A percentile compares a stretch with the other conserved stretches of the same genome.
These are phyloP conservation scores for Drosophila macrospina DNA, from an alignment of 2,888 invertebrate species.

Conservation along the genomic window DNA sequence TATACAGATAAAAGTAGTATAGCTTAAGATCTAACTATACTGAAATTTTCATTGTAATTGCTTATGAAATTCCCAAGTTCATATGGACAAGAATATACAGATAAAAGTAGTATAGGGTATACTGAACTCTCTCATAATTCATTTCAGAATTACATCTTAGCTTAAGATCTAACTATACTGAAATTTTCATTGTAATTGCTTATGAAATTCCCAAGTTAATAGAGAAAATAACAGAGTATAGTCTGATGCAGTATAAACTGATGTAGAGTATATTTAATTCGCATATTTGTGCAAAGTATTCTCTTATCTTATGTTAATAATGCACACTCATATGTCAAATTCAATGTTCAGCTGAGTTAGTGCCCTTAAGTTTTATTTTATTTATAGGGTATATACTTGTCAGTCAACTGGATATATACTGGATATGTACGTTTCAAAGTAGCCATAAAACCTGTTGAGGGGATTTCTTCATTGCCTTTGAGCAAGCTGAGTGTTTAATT, in stretches of 20 bases:
- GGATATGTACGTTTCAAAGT: slow-evolving; percentile 13
- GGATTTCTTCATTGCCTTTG: slow-evolving; percentile 22
- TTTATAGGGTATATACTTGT: slow-evolving; percentile 4
- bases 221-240: background rate
- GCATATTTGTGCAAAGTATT: background rate
- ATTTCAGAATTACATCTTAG: too few species aligned
- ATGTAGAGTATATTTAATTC: background rate
- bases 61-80: too few species aligned
- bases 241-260: background rate
- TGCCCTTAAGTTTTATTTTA: background rate
- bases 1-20: too few species aligned
- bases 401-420: slow-evolving; percentile 1
- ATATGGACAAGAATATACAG: too few species aligned
- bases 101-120: too few species aligned
- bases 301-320: background rate
- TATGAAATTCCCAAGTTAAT: background rate
- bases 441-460: slow-evolving; percentile 38
- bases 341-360: background rate
- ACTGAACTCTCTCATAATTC: too few species aligned
- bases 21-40: background rate
- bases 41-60: background rate
- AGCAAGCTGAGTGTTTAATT: slow-evolving; percentile 25
- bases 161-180: too few species aligned
- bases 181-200: too few species aligned
- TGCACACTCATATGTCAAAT: background rate